Evolutionary conservation across 2,797 vertebrate species (phyloP), one percentile per base, ranked within the genome.

Genomic region (Phoeniculus purpureus): DNA sequence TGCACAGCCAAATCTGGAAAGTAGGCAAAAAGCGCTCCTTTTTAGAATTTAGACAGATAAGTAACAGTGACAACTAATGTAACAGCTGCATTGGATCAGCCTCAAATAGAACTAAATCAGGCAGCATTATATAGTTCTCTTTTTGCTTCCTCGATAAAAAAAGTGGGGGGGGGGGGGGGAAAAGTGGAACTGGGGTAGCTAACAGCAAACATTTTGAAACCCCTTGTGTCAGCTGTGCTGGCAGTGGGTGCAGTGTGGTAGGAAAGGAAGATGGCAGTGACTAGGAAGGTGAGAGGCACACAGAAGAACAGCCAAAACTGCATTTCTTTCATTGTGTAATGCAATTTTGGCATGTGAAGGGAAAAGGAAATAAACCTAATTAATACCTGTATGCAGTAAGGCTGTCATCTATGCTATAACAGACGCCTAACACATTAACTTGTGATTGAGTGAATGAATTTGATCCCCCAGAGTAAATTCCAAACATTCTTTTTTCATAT

Each of bases 41-140:
- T 80, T 95, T 50, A 77, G 82, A 85, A 93, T 85, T 90, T 90
- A 82, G 52, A 22, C 86, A 55, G 72, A 64, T 66, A 78, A 89
- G 67, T 70, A 67, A 81, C 67, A 70, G 79, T 62, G 73, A 47
- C 64, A 81, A 77, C 68, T 76, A 79, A 56, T 31, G 80, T 62
- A 82, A 86, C 50, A 91, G 81, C 83, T 92, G 92, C 75, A 79
- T 4, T 81, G 93, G 80, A 75, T 72, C 71, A 68, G 70, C 34
- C 56, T 59, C 89, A 70, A 70, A 60, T 74, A 55, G 62, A 88
- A 80, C 64, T 85, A 77, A 81, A 89, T 67, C 80, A 75, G 61
- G 43, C 23, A 48, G 47, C 21, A 29, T 40, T 81, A 50, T 15
- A 0, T 14, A 17, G 7, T 62, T 80, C 43, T 48, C 12, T 4